Evolutionary conservation across 1,140 invertebrate species (phyloP).

Genomic region (Leptinotarsa texana): DNA sequence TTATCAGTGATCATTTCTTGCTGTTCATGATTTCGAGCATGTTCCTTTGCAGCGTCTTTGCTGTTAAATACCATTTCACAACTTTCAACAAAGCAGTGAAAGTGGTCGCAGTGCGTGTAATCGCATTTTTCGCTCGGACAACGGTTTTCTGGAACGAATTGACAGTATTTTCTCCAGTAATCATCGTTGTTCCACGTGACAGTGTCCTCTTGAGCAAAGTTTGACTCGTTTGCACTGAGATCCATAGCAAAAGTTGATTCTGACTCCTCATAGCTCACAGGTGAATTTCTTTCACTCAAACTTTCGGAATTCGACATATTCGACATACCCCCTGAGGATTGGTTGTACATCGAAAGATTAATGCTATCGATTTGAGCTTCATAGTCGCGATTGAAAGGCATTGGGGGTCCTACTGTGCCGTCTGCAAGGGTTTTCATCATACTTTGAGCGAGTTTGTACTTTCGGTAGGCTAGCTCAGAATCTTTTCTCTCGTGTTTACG

Average conservation of each 20-base stretch:
- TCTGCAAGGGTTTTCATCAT: slow-evolving; percentile 55
- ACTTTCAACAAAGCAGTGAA: slow-evolving; percentile 73
- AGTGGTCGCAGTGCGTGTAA: slow-evolving; percentile 74
- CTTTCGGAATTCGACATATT: slow-evolving; percentile 52
- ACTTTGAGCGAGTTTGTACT: slow-evolving; percentile 66
- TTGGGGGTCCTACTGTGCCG: slow-evolving; percentile 36
- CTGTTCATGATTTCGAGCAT: slow-evolving; percentile 83
- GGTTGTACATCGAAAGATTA: slow-evolving; percentile 47
- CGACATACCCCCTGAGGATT: slow-evolving; percentile 38
- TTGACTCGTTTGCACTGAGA: slow-evolving; percentile 52
- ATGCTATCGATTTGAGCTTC: slow-evolving; percentile 47
- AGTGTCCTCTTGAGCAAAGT: slow-evolving; percentile 42
- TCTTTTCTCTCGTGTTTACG: slow-evolving; percentile 94
- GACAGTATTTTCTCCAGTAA: slow-evolving; percentile 66
- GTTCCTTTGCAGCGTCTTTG: slow-evolving; percentile 80
- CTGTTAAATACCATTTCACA: slow-evolving; percentile 72
- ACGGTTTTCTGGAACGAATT: slow-evolving; percentile 61
- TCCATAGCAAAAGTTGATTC: slow-evolving; percentile 53
- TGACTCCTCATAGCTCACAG: slow-evolving; percentile 51
- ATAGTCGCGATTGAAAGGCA: slow-evolving; percentile 46
- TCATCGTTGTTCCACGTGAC: slow-evolving; percentile 56
- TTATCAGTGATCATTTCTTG: slow-evolving; percentile 83
- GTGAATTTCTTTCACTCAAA: slow-evolving; percentile 52
- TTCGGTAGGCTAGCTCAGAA: slow-evolving; percentile 80
- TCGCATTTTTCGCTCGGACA: slow-evolving; percentile 66